phyloP scores from a whole-genome alignment of 2,888 invertebrate genomes.

The Eumacrocentrus americanus region DNA sequence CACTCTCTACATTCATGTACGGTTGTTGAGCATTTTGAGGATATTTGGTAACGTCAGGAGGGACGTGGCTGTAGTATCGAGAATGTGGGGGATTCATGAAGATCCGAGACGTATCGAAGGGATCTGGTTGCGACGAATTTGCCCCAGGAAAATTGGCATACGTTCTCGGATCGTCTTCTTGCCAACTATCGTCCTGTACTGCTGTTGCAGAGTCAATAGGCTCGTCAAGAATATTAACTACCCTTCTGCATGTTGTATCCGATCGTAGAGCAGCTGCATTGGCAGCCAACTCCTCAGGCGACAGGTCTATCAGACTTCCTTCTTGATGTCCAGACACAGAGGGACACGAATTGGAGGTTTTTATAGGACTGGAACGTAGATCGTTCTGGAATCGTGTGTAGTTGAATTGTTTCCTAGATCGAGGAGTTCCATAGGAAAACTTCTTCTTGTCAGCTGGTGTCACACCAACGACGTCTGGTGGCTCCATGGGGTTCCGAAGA shows the following conservation, averaged over 20 bases:
- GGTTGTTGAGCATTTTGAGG: slow-evolving; percentile 41
- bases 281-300: slow-evolving; percentile 64
- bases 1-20: slow-evolving; percentile 50
- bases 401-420: slow-evolving; percentile 74
- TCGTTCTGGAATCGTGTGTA: slow-evolving; percentile 86
- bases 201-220: slow-evolving; percentile 48
- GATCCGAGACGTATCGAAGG: slow-evolving; percentile 71
- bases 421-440: slow-evolving; percentile 54
- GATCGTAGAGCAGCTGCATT: slow-evolving; percentile 37
- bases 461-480: slow-evolving; percentile 68
- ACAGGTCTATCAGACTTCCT: slow-evolving; percentile 77
- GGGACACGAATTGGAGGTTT: slow-evolving; percentile 57
- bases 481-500: slow-evolving; percentile 76
- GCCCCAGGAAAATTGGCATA: slow-evolving; percentile 55
- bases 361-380: slow-evolving; percentile 52
- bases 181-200: slow-evolving; percentile 44
- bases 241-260: slow-evolving; percentile 45
- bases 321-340: slow-evolving; percentile 60
- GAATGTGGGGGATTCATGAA: slow-evolving; percentile 54
- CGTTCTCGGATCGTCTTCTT: slow-evolving; percentile 47
- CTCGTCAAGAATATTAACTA: slow-evolving; percentile 57
- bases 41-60: slow-evolving; percentile 48
- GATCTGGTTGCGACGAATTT: slow-evolving; percentile 62
- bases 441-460: slow-evolving; percentile 60
- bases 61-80: slow-evolving; percentile 61